phyloP scores from a whole-genome alignment of 1,140 invertebrate genomes.

The Zophobas atratus region DNA sequence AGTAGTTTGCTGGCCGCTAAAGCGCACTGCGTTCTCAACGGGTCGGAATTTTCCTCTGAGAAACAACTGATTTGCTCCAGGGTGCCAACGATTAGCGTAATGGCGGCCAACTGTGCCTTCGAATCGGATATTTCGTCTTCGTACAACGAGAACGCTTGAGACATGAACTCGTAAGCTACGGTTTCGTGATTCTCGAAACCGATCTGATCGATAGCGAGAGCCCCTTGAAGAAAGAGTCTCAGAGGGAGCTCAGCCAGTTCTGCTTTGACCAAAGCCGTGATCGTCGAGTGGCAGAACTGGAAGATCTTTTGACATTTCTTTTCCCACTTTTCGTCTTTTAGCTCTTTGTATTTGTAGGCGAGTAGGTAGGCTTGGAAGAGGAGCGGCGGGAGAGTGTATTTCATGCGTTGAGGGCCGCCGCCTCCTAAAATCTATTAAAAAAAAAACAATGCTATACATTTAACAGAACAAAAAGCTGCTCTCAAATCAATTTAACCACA shows the following conservation, averaged over 20 bases:
- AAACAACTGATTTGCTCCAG: constrained; percentile 96
- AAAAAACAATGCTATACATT: too few species aligned
- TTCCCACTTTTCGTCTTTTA: constrained; percentile 94
- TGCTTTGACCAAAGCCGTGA: constrained; percentile 93
- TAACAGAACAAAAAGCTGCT: too few species aligned
- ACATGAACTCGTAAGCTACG: constrained; percentile 98
- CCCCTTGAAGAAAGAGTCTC: constrained; percentile 95
- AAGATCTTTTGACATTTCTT: constrained; percentile 99
- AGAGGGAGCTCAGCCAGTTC: constrained; percentile 94
- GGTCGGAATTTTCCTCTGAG: constrained; percentile 97
- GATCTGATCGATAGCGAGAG: constrained; percentile 93
- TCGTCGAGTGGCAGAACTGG: constrained; percentile 97
- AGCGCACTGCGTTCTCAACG: constrained; percentile 94
- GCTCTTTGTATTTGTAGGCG: constrained; percentile 86
- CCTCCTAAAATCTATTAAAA: constrained; percentile 77
- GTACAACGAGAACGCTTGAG: constrained; percentile 96
- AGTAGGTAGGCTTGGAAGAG: constrained; percentile 95
- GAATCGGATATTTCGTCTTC: constrained; percentile 99
- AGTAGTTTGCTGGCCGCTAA: constrained; percentile 95
- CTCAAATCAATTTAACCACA: too few species aligned
- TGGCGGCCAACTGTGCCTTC: constrained; percentile 95
- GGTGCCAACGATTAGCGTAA: constrained; percentile 95
- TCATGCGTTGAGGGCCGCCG: constrained; percentile 90
- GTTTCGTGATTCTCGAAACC: constrained; percentile 96
- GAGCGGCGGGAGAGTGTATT: constrained; percentile 95